Conservation (phyloP, 2,113 vertebrate species). For the Ibidorhyncha struthersii region DNA sequence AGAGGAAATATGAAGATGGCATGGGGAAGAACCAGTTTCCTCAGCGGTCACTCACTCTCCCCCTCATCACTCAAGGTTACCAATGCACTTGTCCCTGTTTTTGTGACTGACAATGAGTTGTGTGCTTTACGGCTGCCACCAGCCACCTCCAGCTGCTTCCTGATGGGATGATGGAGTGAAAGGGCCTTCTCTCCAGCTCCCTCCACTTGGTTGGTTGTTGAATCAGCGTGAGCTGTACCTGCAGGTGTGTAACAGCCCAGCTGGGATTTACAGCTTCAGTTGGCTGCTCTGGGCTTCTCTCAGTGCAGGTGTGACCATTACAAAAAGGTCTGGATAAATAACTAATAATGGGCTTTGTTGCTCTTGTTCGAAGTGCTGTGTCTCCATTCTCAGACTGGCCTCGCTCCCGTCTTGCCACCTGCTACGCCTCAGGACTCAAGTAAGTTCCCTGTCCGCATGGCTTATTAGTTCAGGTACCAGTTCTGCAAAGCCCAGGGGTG, state of each 20-base stretch:
- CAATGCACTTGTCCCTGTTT: not conserved
- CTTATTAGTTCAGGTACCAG: not conserved
- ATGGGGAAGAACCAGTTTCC: not conserved
- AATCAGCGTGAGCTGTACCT: rapidly evolving
- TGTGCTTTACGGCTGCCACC: not conserved
- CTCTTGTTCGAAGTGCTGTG: not conserved
- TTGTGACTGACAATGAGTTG: not conserved
- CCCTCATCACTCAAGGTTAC: not conserved
- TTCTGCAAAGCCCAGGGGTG: not conserved
- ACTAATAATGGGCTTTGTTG: not conserved
- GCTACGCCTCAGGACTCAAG: rapidly evolving
- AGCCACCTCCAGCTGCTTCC: not conserved
- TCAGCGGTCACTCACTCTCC: not conserved
- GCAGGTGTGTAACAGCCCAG: not conserved
- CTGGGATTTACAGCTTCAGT: not conserved
- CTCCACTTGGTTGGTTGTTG: not conserved
- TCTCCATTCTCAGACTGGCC: not conserved
- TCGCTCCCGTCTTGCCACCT: not conserved
- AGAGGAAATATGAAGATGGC: not conserved
- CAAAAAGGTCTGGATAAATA: not conserved
- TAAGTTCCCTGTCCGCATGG: not conserved
- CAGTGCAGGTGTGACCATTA: not conserved
- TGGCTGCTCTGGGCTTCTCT: not conserved
- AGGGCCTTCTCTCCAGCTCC: not conserved
- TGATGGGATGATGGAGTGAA: not conserved